phyloP scores from a whole-genome alignment of 1,140 invertebrate genomes.

The Drosophila sp. region DNA sequence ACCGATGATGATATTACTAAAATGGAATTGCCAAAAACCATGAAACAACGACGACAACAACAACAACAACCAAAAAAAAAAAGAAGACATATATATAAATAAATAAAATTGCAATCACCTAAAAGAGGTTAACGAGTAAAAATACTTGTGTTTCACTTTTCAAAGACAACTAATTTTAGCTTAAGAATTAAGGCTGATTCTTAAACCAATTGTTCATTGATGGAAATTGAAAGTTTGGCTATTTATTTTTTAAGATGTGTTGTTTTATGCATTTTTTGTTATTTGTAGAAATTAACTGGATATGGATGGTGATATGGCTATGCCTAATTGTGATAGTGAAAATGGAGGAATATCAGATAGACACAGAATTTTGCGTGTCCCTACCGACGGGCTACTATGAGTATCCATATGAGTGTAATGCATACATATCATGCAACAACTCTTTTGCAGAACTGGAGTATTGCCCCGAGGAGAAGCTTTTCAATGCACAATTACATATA shows the following conservation, averaged over 20 bases:
- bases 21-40: neutral
- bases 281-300: neutral
- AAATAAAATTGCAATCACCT: conserved; percentile 42
- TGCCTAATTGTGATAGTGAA: neutral
- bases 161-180: too few relatives aligned
- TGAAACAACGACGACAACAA: conserved; percentile 10
- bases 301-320: neutral
- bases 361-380: conserved; percentile 19
- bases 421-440: conserved; percentile 51
- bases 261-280: neutral
- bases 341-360: neutral
- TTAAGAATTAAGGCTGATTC: too few relatives aligned
- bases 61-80: neutral
- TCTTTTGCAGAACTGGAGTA: conserved; percentile 36
- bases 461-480: conserved; percentile 46
- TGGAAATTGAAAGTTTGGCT: neutral
- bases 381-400: conserved; percentile 37
- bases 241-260: neutral
- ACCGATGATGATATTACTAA: neutral
- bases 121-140: conserved; percentile 37
- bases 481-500: conserved; percentile 41
- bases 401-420: conserved; percentile 56
- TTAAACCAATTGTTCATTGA: neutral
- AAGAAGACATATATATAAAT: conserved; percentile 21
- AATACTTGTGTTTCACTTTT: neutral